Conservation (phyloP, 2,888 invertebrate genomes). For the Hipparchia semele region DNA sequence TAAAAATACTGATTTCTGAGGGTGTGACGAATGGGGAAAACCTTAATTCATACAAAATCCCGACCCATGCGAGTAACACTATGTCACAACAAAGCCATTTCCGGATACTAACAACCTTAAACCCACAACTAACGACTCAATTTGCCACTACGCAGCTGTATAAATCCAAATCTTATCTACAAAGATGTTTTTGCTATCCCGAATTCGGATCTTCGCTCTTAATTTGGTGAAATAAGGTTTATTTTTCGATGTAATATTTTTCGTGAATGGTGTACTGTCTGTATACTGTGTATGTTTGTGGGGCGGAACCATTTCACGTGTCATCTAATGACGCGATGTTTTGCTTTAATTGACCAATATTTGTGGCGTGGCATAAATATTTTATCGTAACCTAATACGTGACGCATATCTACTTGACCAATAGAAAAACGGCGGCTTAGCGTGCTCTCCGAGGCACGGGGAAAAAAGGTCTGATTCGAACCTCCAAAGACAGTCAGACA, state of each 20-base stretch:
- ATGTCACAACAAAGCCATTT: slow-evolving; percentile 13
- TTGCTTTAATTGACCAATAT: slow-evolving; percentile 28
- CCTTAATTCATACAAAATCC: slow-evolving; percentile 5
- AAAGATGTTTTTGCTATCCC: not conserved
- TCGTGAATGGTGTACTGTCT: not conserved
- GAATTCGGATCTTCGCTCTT: not conserved
- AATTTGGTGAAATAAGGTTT: not conserved
- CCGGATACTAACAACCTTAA: slow-evolving; percentile 12
- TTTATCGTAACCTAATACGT: too few relatives aligned
- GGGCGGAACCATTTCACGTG: slow-evolving; percentile 22
- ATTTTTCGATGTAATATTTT: not conserved
- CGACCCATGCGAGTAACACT: slow-evolving; percentile 8
- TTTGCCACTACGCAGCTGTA: slow-evolving; percentile 8
- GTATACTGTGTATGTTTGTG: slow-evolving; percentile 5
- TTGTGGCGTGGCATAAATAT: slow-evolving; percentile 5
- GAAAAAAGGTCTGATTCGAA: too few relatives aligned
- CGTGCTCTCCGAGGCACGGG: too few relatives aligned
- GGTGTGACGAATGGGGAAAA: slow-evolving; percentile 2
- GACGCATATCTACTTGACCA: too few relatives aligned
- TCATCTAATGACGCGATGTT: slow-evolving; percentile 24
- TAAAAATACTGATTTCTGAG: not conserved
- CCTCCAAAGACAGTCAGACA: too few relatives aligned
- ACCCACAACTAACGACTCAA: slow-evolving; percentile 1
- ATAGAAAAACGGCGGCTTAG: too few relatives aligned
- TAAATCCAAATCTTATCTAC: slow-evolving; percentile 10